phyloP scores from a whole-genome alignment of 2,888 invertebrate species.

The Cylloceria caligata region DNA sequence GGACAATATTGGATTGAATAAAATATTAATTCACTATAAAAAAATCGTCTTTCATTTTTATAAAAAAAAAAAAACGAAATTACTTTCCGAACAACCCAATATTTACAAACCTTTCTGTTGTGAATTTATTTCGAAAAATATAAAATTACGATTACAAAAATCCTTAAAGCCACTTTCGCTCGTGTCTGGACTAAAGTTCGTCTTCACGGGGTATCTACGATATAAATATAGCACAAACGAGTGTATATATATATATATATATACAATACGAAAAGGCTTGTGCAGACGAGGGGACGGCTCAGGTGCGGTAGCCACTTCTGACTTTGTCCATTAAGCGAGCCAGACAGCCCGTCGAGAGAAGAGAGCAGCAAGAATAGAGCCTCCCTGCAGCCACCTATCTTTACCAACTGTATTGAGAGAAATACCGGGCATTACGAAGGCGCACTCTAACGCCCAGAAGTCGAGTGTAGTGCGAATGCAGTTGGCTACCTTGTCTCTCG shows the following conservation, averaged over 20 bases:
- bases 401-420: slow-evolving; percentile 35
- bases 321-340: slow-evolving; percentile 33
- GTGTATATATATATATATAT: background rate
- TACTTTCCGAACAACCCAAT: no score
- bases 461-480: slow-evolving; percentile 22
- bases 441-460: background rate
- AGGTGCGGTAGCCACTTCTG: slow-evolving; percentile 43
- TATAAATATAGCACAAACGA: background rate
- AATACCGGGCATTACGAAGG: background rate
- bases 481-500: slow-evolving; percentile 8
- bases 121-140: no score
- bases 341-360: slow-evolving; percentile 11
- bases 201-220: no score
- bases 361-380: slow-evolving; percentile 4
- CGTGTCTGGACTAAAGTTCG: no score
- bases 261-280: background rate
- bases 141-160: no score
- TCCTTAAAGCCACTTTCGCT: no score
- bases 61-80: no score
- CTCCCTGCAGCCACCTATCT: slow-evolving; percentile 30
- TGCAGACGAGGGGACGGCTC: slow-evolving; percentile 14
- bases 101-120: no score
- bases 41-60: no score
- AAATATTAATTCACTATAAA: no score
- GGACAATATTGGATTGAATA: no score